Conservation (phyloP, 2,113 vertebrate genomes). For the Xenotilapia caudafasciata region DNA sequence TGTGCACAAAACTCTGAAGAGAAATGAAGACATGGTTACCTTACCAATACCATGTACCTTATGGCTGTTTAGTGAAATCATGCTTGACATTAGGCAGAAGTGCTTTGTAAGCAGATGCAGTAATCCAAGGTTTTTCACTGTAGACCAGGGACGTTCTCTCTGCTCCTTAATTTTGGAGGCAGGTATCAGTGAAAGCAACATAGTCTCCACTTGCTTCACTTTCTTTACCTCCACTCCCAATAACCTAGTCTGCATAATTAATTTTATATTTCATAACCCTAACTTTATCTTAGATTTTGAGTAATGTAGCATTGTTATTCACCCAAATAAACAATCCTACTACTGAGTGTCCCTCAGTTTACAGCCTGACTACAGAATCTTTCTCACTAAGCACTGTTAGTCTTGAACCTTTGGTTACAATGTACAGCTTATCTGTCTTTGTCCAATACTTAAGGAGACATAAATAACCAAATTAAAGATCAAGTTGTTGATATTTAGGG, state of each 20-base stretch:
- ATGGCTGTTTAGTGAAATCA: background rate
- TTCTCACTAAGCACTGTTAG: background rate
- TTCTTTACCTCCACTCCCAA: constrained; percentile 66
- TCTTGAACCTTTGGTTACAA: background rate
- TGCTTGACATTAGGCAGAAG: background rate
- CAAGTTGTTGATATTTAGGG: background rate
- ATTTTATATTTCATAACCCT: background rate
- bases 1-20: constrained; percentile 92
- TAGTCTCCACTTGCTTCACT: constrained; percentile 61
- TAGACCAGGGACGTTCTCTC: constrained; percentile 58
- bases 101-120: constrained; percentile 67
- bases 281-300: background rate
- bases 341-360: background rate
- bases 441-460: background rate
- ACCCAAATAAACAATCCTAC: background rate
- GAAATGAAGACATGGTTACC: background rate
- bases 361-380: background rate
- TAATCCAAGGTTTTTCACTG: constrained; percentile 34
- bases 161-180: constrained; percentile 71
- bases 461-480: background rate
- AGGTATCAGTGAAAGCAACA: constrained; percentile 68
- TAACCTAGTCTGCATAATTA: background rate
- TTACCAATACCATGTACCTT: background rate
- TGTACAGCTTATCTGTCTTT: background rate
- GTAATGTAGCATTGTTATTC: background rate